phyloP scores from a whole-genome alignment of 2,888 invertebrate species.

The Lysandra bellargus region DNA sequence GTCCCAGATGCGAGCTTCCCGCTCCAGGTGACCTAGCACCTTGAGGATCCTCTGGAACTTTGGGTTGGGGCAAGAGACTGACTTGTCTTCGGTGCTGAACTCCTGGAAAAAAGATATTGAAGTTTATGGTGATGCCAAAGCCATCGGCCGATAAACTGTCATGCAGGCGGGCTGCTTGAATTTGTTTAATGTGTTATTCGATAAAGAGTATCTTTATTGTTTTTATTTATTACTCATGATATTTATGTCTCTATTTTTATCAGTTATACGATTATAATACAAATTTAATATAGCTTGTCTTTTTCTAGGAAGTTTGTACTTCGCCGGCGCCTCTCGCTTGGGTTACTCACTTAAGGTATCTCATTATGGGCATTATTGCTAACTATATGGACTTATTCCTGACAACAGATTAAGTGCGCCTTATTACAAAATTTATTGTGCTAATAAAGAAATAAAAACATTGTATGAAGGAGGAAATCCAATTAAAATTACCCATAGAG shows the following conservation, averaged over 20 bases:
- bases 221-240: too few relatives aligned
- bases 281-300: too few relatives aligned
- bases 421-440: slow-evolving; percentile 12
- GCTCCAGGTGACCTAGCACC: slow-evolving; percentile 79
- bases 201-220: too few relatives aligned
- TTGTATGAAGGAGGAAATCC: slow-evolving; percentile 1
- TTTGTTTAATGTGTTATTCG: too few relatives aligned
- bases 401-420: background rate
- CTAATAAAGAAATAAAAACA: slow-evolving; percentile 3
- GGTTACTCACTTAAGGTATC: too few relatives aligned
- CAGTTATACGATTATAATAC: too few relatives aligned
- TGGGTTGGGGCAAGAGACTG: slow-evolving; percentile 77
- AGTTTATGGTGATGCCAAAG: background rate
- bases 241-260: too few relatives aligned
- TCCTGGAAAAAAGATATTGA: slow-evolving; percentile 49
- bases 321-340: too few relatives aligned
- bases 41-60: slow-evolving; percentile 84
- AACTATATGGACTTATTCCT: background rate
- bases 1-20: slow-evolving; percentile 79
- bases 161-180: background rate
- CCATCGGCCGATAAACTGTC: background rate
- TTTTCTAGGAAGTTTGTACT: too few relatives aligned
- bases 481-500: background rate
- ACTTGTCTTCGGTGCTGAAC: slow-evolving; percentile 67
- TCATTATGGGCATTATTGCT: too few relatives aligned